These are phyloP conservation scores for Hypselothyrea guttata DNA, from an alignment of 2,888 invertebrate species.

Conservation along the genomic window DNA sequence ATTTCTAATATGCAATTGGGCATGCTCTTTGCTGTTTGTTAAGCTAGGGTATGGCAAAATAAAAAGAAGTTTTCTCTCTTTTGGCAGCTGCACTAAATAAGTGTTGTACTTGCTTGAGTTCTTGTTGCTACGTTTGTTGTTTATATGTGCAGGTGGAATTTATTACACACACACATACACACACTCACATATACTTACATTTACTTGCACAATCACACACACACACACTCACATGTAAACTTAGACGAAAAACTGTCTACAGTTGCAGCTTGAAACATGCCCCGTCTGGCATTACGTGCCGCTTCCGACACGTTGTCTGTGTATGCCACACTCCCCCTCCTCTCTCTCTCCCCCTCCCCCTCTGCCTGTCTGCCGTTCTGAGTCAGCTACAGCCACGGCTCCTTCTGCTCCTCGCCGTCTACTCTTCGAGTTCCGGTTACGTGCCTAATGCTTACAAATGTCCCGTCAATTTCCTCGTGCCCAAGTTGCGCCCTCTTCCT, in stretches of 20 bases:
- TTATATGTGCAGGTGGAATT: constrained; percentile 60
- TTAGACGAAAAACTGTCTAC: constrained; percentile 27
- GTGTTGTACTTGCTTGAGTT: constrained; percentile 30
- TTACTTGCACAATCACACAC: constrained; percentile 1
- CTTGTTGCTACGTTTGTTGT: constrained; percentile 37
- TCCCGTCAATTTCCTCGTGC: constrained; percentile 22
- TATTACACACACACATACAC: constrained; percentile 44
- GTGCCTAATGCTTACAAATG: constrained; percentile 67
- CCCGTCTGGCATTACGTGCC: constrained; percentile 52
- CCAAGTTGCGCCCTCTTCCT: constrained; percentile 4
- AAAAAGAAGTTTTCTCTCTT: constrained; percentile 9
- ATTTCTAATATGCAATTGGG: too few relatives aligned
- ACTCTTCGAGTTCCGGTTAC: constrained; percentile 48
- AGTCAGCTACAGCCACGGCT: constrained; percentile 18
- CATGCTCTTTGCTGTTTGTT: too few relatives aligned
- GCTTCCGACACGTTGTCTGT: constrained; percentile 45
- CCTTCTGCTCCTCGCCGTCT: too few relatives aligned
- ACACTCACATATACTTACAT: constrained; percentile 7
- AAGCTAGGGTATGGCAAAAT: neutral
- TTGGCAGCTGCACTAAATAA: constrained; percentile 53
- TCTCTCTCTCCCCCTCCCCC: neutral
- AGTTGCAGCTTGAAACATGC: constrained; percentile 50
- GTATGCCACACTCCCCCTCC: too few relatives aligned
- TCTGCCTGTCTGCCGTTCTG: neutral
- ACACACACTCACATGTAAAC: constrained; percentile 9